phyloP scores from a whole-genome alignment of 23 tunicate genomes.

The Trididemnum miniatum region DNA sequence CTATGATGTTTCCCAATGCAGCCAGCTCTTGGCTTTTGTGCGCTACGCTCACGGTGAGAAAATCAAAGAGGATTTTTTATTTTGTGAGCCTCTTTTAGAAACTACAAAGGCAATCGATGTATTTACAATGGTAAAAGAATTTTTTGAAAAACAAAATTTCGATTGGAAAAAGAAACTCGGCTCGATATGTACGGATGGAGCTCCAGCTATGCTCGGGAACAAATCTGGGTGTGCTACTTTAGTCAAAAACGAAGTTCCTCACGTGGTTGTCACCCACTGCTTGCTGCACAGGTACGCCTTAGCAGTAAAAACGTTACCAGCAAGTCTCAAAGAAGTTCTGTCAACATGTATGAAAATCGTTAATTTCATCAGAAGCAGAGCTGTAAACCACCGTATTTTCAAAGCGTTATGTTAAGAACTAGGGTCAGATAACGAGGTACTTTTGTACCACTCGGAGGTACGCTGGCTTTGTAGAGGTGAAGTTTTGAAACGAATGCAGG shows the following conservation, averaged over 20 bases:
- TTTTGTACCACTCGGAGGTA: slow-evolving; percentile 37
- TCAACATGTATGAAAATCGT: slow-evolving; percentile 26
- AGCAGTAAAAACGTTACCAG: slow-evolving; percentile 28
- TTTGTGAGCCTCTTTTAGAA: slow-evolving; percentile 44
- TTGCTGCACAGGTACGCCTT: slow-evolving; percentile 26
- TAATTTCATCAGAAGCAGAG: slow-evolving; percentile 29
- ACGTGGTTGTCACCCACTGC: slow-evolving; percentile 23
- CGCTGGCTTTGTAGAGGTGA: slow-evolving; percentile 37
- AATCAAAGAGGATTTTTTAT: slow-evolving; percentile 51
- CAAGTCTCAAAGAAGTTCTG: slow-evolving; percentile 21
- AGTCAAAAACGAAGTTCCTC: slow-evolving; percentile 35
- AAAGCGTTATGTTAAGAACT: slow-evolving; percentile 16
- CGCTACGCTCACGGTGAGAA: slow-evolving; percentile 41
- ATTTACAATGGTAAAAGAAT: slow-evolving; percentile 17
- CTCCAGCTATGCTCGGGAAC: slow-evolving; percentile 50
- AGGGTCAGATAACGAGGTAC: slow-evolving; percentile 27
- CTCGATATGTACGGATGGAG: slow-evolving; percentile 50
- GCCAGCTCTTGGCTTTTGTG: slow-evolving; percentile 37
- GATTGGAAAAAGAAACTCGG: slow-evolving; percentile 30
- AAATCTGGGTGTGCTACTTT: slow-evolving; percentile 37
- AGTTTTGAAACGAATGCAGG: slow-evolving; percentile 39
- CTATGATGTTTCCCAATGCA: slow-evolving; percentile 30
- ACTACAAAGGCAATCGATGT: slow-evolving; percentile 47
- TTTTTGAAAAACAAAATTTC: slow-evolving; percentile 41
- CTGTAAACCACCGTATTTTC: slow-evolving; percentile 15